phyloP scores from a whole-genome alignment of 2,888 invertebrate genomes.

The Callyntrura sp. region DNA sequence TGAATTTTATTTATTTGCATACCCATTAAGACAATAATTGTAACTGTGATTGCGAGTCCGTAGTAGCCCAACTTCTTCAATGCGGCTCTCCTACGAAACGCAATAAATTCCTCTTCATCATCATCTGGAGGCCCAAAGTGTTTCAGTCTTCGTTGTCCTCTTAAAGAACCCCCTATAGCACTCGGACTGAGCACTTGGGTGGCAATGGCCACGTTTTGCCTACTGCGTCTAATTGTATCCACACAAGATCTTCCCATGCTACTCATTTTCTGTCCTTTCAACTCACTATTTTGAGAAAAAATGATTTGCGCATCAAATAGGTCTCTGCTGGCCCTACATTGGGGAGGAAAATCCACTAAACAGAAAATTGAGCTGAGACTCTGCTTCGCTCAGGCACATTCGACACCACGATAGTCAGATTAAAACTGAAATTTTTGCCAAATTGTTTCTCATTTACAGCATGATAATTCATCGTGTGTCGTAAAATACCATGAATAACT shows the following conservation, averaged over 20 bases:
- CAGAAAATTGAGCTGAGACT: too few relatives aligned
- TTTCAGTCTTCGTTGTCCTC: slow-evolving; percentile 70
- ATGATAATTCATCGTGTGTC: not conserved
- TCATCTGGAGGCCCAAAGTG: slow-evolving; percentile 79
- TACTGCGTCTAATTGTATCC: slow-evolving; percentile 60
- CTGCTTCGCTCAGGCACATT: not conserved
- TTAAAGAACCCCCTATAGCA: slow-evolving; percentile 81
- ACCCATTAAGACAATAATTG: slow-evolving; percentile 82
- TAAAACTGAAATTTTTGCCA: slow-evolving; percentile 34
- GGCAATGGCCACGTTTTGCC: slow-evolving; percentile 82
- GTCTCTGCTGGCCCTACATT: too few relatives aligned
- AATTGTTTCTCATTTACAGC: slow-evolving; percentile 15
- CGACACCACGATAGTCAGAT: slow-evolving; percentile 59
- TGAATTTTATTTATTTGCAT: not conserved
- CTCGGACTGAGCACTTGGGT: slow-evolving; percentile 83
- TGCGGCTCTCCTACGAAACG: slow-evolving; percentile 64
- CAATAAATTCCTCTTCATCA: slow-evolving; percentile 79
- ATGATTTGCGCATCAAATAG: not conserved
- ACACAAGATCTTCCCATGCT: slow-evolving; percentile 71
- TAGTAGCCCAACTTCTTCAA: slow-evolving; percentile 80
- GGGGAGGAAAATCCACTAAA: too few relatives aligned
- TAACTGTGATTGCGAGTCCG: slow-evolving; percentile 76
- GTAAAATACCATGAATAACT: not conserved
- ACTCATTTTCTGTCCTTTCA: slow-evolving; percentile 57
- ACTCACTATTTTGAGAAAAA: not conserved